Evolutionary conservation across 1,140 invertebrate genomes (phyloP).

Genomic region (Aphaenogaster ashmeadi): DNA sequence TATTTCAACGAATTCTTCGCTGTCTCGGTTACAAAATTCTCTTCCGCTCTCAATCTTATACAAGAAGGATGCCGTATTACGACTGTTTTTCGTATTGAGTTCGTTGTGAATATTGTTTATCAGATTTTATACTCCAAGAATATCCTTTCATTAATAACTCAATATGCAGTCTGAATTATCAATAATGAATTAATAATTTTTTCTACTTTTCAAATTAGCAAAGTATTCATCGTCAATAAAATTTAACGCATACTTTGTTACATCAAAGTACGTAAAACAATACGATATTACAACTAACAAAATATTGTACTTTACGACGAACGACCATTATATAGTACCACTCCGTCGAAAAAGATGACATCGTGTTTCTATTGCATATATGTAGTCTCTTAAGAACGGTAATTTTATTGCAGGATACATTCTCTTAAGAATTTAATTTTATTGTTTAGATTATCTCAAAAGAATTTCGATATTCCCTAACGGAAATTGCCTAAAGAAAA

Average conservation of each 20-base stretch:
- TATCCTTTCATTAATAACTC: neutral
- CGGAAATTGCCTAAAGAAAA: neutral
- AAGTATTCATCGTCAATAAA: conserved; percentile 6
- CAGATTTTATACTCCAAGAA: neutral
- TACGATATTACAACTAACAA: neutral
- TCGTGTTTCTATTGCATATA: neutral
- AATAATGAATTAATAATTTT: neutral
- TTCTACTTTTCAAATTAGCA: neutral
- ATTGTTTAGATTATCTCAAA: neutral
- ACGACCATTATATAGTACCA: neutral
- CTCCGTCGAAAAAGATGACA: neutral
- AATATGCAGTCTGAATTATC: neutral
- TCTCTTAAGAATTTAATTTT: neutral
- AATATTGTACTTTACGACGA: neutral
- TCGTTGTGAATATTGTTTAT: conserved; percentile 73
- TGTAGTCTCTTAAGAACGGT: neutral
- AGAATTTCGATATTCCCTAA: neutral
- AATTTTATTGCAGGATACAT: neutral
- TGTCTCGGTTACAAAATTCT: neutral
- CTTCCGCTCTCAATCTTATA: neutral
- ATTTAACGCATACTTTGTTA: neutral
- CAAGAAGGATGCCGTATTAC: neutral
- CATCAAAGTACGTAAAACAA: neutral
- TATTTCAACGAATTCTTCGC: conserved; percentile 4
- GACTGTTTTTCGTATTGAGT: conserved; percentile 77